Evolutionary conservation across 2,113 vertebrate genomes (phyloP).

Genomic region (Perca flavescens): DNA sequence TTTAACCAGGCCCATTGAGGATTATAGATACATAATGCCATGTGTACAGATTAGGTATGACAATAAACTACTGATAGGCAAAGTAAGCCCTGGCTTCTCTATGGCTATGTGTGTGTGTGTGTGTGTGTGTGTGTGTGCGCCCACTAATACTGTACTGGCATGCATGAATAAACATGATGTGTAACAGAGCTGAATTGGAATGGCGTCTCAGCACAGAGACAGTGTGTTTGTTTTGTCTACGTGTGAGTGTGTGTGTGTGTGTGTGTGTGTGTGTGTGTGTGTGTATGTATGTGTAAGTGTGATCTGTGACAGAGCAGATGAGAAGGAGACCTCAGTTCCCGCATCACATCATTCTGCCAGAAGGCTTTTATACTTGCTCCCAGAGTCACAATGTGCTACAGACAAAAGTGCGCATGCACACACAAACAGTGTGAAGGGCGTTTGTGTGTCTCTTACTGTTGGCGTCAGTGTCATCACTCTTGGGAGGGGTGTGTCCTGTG

Average conservation of each 20-base stretch:
- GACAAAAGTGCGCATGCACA: conserved; percentile 54
- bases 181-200: conserved; percentile 83
- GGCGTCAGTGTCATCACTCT: conserved; percentile 85
- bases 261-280: conserved; percentile 39
- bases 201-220: conserved; percentile 74
- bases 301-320: conserved; percentile 77
- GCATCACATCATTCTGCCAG: conserved; percentile 77
- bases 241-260: conserved; percentile 37
- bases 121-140: conserved; percentile 40
- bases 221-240: conserved; percentile 47
- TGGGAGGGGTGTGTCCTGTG: conserved; percentile 85
- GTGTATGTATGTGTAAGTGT: conserved; percentile 56
- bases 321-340: conserved; percentile 76
- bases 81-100: conserved; percentile 75
- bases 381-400: conserved; percentile 73
- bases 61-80: conserved; percentile 84
- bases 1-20: conserved; percentile 76
- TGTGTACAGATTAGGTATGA: conserved; percentile 84
- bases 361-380: conserved; percentile 79
- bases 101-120: conserved; percentile 51
- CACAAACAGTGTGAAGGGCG: conserved; percentile 52
- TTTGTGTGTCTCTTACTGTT: conserved; percentile 84
- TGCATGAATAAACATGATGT: conserved; percentile 86
- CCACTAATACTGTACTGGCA: conserved; percentile 76
- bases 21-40: conserved; percentile 81